Percentiles rank a stretch among this genome's conserved stretches.
Conservation (phyloP, 2,888 invertebrate genomes). For the Dicycla oo region DNA sequence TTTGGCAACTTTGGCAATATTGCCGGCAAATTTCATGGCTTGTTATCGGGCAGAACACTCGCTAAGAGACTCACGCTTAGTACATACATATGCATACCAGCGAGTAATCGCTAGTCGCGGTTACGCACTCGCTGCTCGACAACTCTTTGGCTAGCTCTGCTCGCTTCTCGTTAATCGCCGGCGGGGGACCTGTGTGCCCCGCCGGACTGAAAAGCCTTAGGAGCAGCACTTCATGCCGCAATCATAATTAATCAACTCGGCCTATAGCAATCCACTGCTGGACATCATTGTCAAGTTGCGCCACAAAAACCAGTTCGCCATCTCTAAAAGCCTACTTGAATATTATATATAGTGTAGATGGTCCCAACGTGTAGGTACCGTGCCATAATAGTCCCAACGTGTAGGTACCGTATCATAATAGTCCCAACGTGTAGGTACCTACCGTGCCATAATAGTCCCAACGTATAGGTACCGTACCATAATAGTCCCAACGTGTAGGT, state of each 20-base stretch:
- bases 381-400: too few species aligned
- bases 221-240: background rate
- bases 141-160: background rate
- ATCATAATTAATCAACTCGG: background rate
- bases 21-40: too few species aligned
- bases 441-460: too few species aligned
- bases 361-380: background rate
- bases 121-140: background rate
- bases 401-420: too few species aligned
- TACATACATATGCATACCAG: background rate
- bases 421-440: too few species aligned
- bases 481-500: too few species aligned
- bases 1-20: too few species aligned
- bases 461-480: too few species aligned
- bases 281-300: background rate
- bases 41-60: background rate
- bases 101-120: background rate
- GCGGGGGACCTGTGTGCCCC: background rate
- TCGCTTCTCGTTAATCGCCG: background rate
- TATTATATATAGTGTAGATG: too few species aligned
- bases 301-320: background rate
- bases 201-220: too few species aligned
- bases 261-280: too few species aligned
- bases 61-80: background rate
- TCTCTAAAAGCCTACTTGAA: background rate